Evolutionary conservation across 2,888 invertebrate genomes (phyloP).

Genomic region (Yponomeuta sedellus): DNA sequence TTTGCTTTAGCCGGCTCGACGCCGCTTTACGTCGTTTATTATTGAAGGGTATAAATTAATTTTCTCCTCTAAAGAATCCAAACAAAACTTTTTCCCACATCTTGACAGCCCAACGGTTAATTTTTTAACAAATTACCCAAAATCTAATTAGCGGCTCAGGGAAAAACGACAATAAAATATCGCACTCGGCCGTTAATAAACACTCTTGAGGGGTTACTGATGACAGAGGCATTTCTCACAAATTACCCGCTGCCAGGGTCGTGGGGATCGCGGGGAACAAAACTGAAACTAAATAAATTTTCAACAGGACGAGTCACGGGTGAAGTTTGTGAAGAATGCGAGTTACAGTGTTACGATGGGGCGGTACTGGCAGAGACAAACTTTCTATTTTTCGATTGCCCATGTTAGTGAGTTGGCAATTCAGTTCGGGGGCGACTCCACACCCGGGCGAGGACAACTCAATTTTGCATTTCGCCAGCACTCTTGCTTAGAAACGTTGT

Average conservation of each 20-base stretch:
- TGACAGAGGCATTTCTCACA: slow-evolving; percentile 14
- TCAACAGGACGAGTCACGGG: slow-evolving; percentile 47
- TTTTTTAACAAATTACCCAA: slow-evolving; percentile 27
- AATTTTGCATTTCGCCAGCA: slow-evolving; percentile 49
- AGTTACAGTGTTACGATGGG: slow-evolving; percentile 61
- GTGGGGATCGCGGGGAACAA: slow-evolving; percentile 33
- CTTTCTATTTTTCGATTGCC: slow-evolving; percentile 73
- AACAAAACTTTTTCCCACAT: not conserved
- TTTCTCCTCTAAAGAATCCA: not conserved
- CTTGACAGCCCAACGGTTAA: slow-evolving; percentile 12
- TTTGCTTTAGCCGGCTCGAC: not conserved
- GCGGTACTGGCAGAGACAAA: slow-evolving; percentile 39
- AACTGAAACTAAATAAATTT: slow-evolving; percentile 56
- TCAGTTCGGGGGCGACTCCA: slow-evolving; percentile 59
- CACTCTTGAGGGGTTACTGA: slow-evolving; percentile 10
- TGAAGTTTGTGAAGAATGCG: slow-evolving; percentile 65
- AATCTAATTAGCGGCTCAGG: slow-evolving; percentile 9
- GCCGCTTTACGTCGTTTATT: not conserved
- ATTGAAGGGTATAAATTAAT: not conserved
- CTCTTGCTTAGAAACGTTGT: slow-evolving; percentile 27
- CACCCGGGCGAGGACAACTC: slow-evolving; percentile 45
- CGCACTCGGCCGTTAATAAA: not conserved
- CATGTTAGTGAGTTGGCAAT: slow-evolving; percentile 66
- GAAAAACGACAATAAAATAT: slow-evolving; percentile 13
- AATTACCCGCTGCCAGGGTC: slow-evolving; percentile 15